phyloP scores from a whole-genome alignment of 2,888 invertebrate genomes.

The Phaedon cochleariae region DNA sequence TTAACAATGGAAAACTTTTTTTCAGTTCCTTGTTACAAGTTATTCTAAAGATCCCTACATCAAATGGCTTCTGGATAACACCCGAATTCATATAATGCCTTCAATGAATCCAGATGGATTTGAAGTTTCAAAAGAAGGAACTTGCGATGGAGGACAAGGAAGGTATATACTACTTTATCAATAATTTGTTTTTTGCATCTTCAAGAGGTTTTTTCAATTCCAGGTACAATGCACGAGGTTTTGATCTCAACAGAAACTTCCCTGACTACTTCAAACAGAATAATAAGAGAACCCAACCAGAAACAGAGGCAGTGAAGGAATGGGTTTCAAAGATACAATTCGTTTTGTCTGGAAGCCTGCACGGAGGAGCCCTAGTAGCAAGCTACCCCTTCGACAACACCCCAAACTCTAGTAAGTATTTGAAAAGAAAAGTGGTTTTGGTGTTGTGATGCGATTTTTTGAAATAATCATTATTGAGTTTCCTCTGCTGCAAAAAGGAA shows the following conservation, averaged over 20 bases:
- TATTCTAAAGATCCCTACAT: slow-evolving; percentile 87
- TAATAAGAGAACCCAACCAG: slow-evolving; percentile 89
- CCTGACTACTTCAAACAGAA: slow-evolving; percentile 94
- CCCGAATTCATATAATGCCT: slow-evolving; percentile 95
- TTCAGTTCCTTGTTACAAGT: slow-evolving; percentile 83
- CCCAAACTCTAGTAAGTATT: slow-evolving; percentile 86
- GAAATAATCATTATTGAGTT: slow-evolving; percentile 49
- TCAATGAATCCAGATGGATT: slow-evolving; percentile 99
- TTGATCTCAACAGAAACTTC: slow-evolving; percentile 95
- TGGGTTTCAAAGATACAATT: slow-evolving; percentile 95
- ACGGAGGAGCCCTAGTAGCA: slow-evolving; percentile 94
- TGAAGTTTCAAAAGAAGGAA: slow-evolving; percentile 88
- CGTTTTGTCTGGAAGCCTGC: slow-evolving; percentile 91
- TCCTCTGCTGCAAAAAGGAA: slow-evolving; percentile 66
- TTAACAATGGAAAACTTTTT: slow-evolving; percentile 37
- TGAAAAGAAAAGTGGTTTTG: no score
- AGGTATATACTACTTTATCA: slow-evolving; percentile 65
- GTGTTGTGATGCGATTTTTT: slow-evolving; percentile 5
- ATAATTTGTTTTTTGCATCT: background rate
- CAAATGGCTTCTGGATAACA: slow-evolving; percentile 91
- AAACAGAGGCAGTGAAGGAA: slow-evolving; percentile 92
- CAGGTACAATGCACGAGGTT: slow-evolving; percentile 84
- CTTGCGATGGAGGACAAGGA: slow-evolving; percentile 87
- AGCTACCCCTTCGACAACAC: slow-evolving; percentile 98
- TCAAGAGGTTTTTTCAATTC: background rate